Base-by-base conservation (phyloP, 2,113 vertebrate species). In the Columba janthina region DNA sequence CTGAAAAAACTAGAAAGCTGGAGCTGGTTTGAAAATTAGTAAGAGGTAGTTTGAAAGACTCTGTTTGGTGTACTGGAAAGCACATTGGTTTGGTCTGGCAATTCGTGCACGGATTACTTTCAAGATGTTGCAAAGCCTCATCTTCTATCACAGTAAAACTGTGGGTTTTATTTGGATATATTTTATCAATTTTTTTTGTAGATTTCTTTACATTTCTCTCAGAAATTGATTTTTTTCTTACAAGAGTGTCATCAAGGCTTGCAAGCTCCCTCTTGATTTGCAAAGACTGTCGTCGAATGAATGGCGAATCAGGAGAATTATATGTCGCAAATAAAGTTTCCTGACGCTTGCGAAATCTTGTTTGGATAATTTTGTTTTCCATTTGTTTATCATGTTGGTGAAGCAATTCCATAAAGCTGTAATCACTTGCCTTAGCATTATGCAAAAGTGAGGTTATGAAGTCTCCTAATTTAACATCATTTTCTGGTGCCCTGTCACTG, bases 371-470 rank as follows among this genome's bases (percentile, higher is more conserved):
- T 97, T 98, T 98, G 91, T 97, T 98, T 96, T 98, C 98, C 83
- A 96, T 58, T 73, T 98, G 98, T 96, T 97, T 98, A 76, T 99
- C 97, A 57, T 99, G 98, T 72, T 98, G 98, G 84, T 65, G 98
- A 76, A 99, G 98, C 71, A 99, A 97, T 84, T 99, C 99, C 96
- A 98, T 99, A 91, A 99, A 98, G 97, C 98, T 99, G 89, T 99
- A 99, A 97, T 99, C 99, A 97, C 97, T 99, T 82, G 97, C 90
- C 40, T 98, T 98, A 76, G 97, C 98, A 62, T 97, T 98, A 93
- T 99, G 98, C 92, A 99, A 97, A 74, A 99, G 98, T 69, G 98
- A 99, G n/a, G 98, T 98, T 97, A 99, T 98, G 76, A 99, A 99
- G 96, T 99, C 98, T 93, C 98, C 98, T 81, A 99, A 95, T 93